Conservation (phyloP, 2,797 vertebrate species). For the Danio choprae region DNA sequence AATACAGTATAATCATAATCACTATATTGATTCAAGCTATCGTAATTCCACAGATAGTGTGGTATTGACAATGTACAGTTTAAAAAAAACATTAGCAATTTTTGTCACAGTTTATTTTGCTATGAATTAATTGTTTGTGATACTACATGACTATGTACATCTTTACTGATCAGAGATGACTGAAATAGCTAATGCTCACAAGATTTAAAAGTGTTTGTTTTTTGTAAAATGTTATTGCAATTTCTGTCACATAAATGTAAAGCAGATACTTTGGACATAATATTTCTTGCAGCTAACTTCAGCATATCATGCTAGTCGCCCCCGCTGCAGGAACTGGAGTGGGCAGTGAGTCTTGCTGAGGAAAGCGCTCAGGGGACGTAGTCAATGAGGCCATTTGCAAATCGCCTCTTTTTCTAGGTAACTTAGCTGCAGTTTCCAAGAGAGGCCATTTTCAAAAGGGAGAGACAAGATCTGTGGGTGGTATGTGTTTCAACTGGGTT, state of each 20-base stretch:
- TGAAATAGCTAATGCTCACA: neutral
- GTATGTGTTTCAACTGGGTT: constrained; percentile 60
- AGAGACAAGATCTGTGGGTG: constrained; percentile 50
- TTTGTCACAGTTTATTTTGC: neutral
- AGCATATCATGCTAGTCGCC: constrained; percentile 48
- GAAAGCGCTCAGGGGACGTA: constrained; percentile 65
- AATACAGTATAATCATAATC: neutral
- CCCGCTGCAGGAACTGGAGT: constrained; percentile 56
- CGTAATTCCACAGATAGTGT: neutral
- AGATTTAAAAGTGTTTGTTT: neutral
- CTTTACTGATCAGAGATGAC: neutral
- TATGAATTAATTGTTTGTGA: neutral
- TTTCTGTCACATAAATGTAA: constrained; percentile 14
- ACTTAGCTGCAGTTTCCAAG: constrained; percentile 55
- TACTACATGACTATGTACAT: neutral
- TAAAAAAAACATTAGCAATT: neutral
- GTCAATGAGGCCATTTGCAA: constrained; percentile 66
- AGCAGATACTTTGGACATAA: neutral
- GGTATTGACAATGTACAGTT: neutral
- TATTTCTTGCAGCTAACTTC: constrained; percentile 38
- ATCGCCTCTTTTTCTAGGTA: constrained; percentile 62
- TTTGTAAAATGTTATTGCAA: neutral
- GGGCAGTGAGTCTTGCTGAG: constrained; percentile 61
- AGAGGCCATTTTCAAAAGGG: constrained; percentile 55
- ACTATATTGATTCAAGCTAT: neutral